These are phyloP conservation scores for Hemibagrus wyckioides DNA, from an alignment of 2,113 vertebrate genomes.

Conservation along the genomic window DNA sequence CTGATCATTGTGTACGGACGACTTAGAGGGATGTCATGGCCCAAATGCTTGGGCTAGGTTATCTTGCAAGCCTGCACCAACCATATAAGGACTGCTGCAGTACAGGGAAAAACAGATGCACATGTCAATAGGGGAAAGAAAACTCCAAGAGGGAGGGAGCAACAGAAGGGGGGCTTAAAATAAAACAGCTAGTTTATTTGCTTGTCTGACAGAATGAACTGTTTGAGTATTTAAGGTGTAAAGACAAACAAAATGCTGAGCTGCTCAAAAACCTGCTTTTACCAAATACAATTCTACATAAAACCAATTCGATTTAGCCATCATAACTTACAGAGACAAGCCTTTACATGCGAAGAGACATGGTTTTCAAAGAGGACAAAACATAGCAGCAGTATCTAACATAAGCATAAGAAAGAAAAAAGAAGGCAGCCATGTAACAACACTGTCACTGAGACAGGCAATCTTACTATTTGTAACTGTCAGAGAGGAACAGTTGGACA, in stretches of 20 bases:
- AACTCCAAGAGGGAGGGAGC: constrained; percentile 57
- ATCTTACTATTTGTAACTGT: constrained; percentile 58
- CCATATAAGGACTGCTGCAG: constrained; percentile 67
- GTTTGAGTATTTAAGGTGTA: constrained; percentile 45
- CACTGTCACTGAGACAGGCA: constrained; percentile 45
- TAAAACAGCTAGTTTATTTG: constrained; percentile 64
- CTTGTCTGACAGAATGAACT: constrained; percentile 57
- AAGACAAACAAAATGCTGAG: constrained; percentile 6
- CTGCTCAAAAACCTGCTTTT: neutral
- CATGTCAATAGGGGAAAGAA: constrained; percentile 72
- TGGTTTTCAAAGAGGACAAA: neutral
- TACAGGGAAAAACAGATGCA: constrained; percentile 68
- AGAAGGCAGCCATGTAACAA: constrained; percentile 29
- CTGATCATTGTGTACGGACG: constrained; percentile 67
- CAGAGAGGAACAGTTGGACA: constrained; percentile 58
- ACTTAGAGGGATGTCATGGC: constrained; percentile 67
- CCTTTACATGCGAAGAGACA: neutral
- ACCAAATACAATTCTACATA: neutral
- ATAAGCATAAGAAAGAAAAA: neutral
- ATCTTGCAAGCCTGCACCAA: constrained; percentile 63
- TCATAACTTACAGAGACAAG: neutral
- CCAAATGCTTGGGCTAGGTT: constrained; percentile 66
- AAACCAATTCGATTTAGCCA: neutral
- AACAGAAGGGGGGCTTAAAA: constrained; percentile 58
- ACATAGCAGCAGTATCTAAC: neutral